A percentile compares a stretch with the other conserved stretches of the same genome.
Conservation (phyloP, 37 sponge, comb jelly and placozoan species). For the Dysidea cf. avara region DNA sequence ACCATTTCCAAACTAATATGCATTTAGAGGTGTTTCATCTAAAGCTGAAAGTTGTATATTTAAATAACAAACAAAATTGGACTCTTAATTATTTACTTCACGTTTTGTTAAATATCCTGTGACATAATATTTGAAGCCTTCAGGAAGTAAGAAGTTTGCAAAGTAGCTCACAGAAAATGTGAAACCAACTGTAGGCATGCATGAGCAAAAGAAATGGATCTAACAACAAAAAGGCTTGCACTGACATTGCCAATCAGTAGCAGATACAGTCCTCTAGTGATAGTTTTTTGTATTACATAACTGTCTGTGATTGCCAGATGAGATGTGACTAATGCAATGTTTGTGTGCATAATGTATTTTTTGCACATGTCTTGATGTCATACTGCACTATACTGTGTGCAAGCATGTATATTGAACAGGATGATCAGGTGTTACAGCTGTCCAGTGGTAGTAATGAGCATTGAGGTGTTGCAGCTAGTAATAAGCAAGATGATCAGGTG, state of each 20-base stretch:
- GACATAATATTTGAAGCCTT: slow-evolving; percentile 62
- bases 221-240: no score
- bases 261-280: background rate
- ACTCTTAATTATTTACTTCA: slow-evolving; percentile 31
- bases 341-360: no score
- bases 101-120: slow-evolving; percentile 37
- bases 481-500: no score
- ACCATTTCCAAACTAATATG: slow-evolving; percentile 62
- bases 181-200: slow-evolving; percentile 8
- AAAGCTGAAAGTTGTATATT: slow-evolving; percentile 47
- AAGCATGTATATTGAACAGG: no score
- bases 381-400: no score
- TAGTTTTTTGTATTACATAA: background rate
- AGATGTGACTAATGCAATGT: no score
- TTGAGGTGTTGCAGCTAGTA: no score
- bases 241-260: background rate
- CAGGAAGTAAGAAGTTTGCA: slow-evolving; percentile 46
- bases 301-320: no score
- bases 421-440: no score
- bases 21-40: slow-evolving; percentile 59
- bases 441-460: no score
- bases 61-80: slow-evolving; percentile 32
- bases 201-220: no score
- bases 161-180: slow-evolving; percentile 12
- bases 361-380: no score